These are phyloP conservation scores for Acinonyx jubatus DNA, from an alignment of 2,113 vertebrate species.

Conservation along the genomic window DNA sequence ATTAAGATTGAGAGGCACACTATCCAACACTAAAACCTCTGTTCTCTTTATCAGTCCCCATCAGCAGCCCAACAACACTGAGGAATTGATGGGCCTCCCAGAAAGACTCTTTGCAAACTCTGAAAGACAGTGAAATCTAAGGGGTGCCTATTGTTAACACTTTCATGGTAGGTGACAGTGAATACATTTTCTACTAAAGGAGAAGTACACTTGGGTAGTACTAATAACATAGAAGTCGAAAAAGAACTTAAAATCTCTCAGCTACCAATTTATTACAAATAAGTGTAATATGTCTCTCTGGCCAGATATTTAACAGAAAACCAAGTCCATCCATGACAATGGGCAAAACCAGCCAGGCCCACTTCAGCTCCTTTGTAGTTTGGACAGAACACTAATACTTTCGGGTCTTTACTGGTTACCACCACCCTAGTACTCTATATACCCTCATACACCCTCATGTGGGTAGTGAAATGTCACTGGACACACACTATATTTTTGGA, in stretches of 20 bases:
- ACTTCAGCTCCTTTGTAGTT: not conserved
- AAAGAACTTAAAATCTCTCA: not conserved
- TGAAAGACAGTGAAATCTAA: not conserved
- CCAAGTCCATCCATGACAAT: not conserved
- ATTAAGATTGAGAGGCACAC: constrained; percentile 33
- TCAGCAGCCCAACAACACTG: not conserved
- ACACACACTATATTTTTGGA: not conserved
- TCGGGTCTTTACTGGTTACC: not conserved
- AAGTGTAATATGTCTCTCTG: not conserved
- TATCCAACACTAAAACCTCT: not conserved
- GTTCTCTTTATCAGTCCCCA: not conserved
- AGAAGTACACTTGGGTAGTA: not conserved
- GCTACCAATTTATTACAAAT: not conserved
- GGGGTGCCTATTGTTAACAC: not conserved
- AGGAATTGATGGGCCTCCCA: not conserved
- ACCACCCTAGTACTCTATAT: not conserved
- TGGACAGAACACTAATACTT: not conserved
- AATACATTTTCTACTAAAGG: not conserved
- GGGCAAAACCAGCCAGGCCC: not conserved
- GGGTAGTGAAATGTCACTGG: not conserved
- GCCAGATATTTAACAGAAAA: constrained; percentile 27
- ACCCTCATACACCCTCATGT: not conserved
- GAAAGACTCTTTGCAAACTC: not conserved
- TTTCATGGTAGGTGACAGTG: not conserved
- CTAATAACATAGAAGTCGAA: not conserved